Percentiles rank a stretch among this genome's conserved stretches.
Conservation (phyloP, 2,797 vertebrate species). For the Okamejei kenojei region DNA sequence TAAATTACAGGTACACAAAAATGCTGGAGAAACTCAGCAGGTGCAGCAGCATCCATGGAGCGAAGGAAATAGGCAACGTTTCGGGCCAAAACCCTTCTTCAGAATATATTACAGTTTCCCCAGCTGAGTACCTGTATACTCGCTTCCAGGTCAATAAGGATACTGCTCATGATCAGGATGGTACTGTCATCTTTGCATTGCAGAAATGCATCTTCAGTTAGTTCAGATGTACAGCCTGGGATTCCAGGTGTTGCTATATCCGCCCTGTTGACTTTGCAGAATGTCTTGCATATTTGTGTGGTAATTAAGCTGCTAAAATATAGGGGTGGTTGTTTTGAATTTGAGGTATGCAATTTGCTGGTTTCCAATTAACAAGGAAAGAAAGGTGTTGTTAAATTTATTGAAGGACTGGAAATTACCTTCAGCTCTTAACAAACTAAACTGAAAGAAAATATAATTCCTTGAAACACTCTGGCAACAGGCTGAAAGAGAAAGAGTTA, state of each 20-base stretch:
- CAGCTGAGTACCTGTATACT: background rate
- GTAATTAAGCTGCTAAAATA: background rate
- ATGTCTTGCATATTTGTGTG: background rate
- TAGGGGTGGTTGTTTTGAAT: background rate
- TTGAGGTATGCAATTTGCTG: background rate
- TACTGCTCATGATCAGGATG: background rate
- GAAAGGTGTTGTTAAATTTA: background rate
- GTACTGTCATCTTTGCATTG: background rate
- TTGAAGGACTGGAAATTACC: background rate
- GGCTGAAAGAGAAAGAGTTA: too few relatives aligned
- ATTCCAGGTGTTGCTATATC: background rate
- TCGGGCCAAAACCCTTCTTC: too few relatives aligned
- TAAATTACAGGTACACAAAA: too few relatives aligned
- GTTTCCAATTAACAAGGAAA: background rate
- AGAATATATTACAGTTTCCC: background rate
- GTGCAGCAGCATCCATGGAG: too few relatives aligned
- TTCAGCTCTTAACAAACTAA: background rate
- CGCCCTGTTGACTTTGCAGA: background rate
- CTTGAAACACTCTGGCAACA: too few relatives aligned
- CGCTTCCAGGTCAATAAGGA: background rate
- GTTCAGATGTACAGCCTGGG: background rate
- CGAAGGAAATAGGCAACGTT: too few relatives aligned
- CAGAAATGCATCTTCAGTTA: background rate
- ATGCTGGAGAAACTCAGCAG: too few relatives aligned
- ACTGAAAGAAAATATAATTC: too few relatives aligned